These are phyloP conservation scores for Pristionchus mayeri DNA, from an alignment of 2,888 invertebrate species.

Conservation along the genomic window DNA sequence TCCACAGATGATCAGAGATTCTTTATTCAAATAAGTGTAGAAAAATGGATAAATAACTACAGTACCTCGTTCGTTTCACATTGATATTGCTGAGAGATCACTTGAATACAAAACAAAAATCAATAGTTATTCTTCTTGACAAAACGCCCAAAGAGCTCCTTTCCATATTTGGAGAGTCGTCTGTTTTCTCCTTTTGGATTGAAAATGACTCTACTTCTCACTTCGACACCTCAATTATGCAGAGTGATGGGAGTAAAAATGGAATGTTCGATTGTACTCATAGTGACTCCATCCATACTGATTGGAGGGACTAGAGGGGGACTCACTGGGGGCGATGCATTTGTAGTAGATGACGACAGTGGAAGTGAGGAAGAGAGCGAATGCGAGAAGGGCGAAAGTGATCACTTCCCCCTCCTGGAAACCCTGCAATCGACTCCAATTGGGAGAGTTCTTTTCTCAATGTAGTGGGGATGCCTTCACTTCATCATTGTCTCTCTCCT, in stretches of 20 bases:
- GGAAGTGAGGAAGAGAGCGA: conserved; percentile 44
- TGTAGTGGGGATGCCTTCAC: not conserved
- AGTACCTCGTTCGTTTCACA: conserved; percentile 8
- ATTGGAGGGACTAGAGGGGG: not conserved
- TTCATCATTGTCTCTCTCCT: not conserved
- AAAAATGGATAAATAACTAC: not conserved
- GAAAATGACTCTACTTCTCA: conserved; percentile 41
- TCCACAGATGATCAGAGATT: conserved; percentile 27
- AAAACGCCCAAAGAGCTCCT: conserved; percentile 43
- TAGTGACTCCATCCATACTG: not conserved
- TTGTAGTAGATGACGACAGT: conserved; percentile 47
- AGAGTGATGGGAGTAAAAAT: conserved; percentile 12
- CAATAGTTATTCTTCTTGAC: conserved; percentile 42
- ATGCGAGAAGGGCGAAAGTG: conserved; percentile 46
- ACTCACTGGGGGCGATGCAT: conserved; percentile 49
- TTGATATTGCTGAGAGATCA: not conserved
- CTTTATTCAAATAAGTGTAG: not conserved
- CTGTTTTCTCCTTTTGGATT: conserved; percentile 40
- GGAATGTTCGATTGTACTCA: not conserved
- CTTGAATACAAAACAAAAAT: not conserved
- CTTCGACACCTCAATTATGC: conserved; percentile 44
- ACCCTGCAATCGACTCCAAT: conserved; percentile 38
- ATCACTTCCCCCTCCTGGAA: conserved; percentile 50
- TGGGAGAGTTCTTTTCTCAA: no score
- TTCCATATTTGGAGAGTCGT: conserved; percentile 46